Conservation (phyloP, 2,797 vertebrate species). For the Mus minutoides region DNA sequence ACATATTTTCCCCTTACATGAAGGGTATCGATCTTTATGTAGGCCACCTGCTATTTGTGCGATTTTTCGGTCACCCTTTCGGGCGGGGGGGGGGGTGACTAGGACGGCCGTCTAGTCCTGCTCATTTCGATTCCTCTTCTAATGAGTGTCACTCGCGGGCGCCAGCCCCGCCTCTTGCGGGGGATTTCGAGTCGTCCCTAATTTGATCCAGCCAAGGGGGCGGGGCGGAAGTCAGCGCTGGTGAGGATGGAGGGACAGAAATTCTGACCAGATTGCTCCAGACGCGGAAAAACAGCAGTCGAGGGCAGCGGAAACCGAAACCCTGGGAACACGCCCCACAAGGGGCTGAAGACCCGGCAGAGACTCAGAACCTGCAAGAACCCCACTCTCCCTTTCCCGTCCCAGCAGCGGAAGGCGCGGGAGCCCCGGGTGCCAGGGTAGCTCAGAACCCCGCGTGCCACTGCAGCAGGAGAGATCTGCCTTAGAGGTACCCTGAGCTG, state of each 20-base stretch:
- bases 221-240: slow-evolving; percentile 31
- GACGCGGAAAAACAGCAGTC: not conserved
- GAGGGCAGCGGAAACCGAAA: not conserved
- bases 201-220: slow-evolving; percentile 42
- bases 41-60: slow-evolving; percentile 49
- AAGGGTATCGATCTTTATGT: slow-evolving; percentile 50
- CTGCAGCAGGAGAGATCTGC: not conserved
- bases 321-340: not conserved
- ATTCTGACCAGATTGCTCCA: not conserved
- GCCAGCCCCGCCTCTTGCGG: slow-evolving; percentile 59
- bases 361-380: not conserved
- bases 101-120: not conserved
- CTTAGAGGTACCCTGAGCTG: not conserved
- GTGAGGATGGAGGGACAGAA: not conserved
- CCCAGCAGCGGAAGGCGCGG: not conserved
- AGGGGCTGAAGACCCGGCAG: not conserved
- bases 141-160: not conserved
- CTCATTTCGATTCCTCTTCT: not conserved
- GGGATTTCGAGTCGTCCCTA: not conserved
- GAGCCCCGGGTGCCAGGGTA: not conserved
- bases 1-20: slow-evolving; percentile 23
- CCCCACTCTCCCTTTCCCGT: not conserved
- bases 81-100: not conserved
- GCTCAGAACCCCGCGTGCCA: not conserved
- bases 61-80: not conserved